A percentile compares a stretch with the other conserved stretches of the same genome.
Conservation (phyloP, 1,140 invertebrate genomes). For the Phenacoccus solenopsis region DNA sequence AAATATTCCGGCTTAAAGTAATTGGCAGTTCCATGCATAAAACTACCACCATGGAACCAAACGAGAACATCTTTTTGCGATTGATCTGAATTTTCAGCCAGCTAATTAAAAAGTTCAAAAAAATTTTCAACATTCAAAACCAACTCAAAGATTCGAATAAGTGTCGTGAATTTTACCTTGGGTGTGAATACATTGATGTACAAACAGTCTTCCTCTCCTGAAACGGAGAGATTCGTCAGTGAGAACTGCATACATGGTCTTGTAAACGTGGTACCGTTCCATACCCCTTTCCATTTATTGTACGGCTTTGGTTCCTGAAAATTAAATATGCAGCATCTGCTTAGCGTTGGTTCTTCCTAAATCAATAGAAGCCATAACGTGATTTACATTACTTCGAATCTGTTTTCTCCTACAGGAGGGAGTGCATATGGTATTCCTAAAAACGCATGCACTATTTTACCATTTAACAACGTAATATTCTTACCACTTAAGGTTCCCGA, state of each 20-base stretch:
- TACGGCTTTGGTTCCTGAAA: background rate
- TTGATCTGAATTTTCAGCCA: background rate
- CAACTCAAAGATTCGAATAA: too few relatives aligned
- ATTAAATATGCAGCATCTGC: too few relatives aligned
- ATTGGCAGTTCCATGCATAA: background rate
- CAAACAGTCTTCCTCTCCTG: slow-evolving; percentile 88
- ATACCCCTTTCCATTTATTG: background rate
- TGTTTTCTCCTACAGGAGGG: slow-evolving; percentile 40
- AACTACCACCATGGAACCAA: background rate
- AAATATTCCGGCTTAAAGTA: background rate
- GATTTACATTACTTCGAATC: slow-evolving; percentile 40
- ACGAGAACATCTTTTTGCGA: background rate
- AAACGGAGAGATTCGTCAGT: background rate
- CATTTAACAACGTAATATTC: background rate
- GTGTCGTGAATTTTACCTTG: slow-evolving; percentile 47
- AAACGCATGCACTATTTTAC: slow-evolving; percentile 32
- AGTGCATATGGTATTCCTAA: slow-evolving; percentile 46
- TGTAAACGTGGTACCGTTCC: background rate
- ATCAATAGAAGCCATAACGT: too few relatives aligned
- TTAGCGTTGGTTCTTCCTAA: too few relatives aligned
- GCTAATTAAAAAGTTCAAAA: background rate
- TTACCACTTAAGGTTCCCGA: slow-evolving; percentile 13
- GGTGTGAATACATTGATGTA: slow-evolving; percentile 90
- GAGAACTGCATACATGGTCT: background rate
- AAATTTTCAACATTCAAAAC: background rate